Evolutionary conservation across 30 jellyfish, hydroid and myxozoan genomes (phyloP).

Genomic region (Hydractinia symbiolongicarpus): DNA sequence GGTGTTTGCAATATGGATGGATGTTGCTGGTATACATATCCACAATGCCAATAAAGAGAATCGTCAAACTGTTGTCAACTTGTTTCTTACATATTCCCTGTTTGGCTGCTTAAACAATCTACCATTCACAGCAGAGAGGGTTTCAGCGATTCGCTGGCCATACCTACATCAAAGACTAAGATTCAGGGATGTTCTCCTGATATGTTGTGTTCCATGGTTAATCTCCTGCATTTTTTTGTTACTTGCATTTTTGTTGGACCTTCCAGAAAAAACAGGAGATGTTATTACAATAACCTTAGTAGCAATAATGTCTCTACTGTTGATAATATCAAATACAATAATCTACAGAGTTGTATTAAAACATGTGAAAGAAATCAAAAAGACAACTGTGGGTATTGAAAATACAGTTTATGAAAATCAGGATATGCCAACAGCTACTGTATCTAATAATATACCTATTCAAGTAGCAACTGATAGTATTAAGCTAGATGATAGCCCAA

Average conservation of each 20-base stretch:
- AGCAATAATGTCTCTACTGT: not conserved
- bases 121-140: not conserved
- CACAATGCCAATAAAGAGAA: not conserved
- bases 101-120: slow-evolving; percentile 7
- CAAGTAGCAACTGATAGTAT: too few species aligned
- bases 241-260: not conserved
- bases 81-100: not conserved
- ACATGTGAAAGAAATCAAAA: not conserved
- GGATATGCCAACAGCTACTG: too few species aligned
- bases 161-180: not conserved
- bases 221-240: not conserved
- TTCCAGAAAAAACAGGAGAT: not conserved
- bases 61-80: not conserved
- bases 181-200: not conserved
- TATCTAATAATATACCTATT: too few species aligned
- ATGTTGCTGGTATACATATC: not conserved
- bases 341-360: not conserved
- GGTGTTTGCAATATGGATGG: slow-evolving; percentile 2
- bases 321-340: not conserved
- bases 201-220: not conserved
- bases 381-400: not conserved
- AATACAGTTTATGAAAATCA: too few species aligned
- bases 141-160: not conserved
- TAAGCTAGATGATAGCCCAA: too few species aligned
- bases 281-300: not conserved